phyloP scores from a whole-genome alignment of 35 echinoderm and acorn worm species.

The Heliocidaris tuberculata region DNA sequence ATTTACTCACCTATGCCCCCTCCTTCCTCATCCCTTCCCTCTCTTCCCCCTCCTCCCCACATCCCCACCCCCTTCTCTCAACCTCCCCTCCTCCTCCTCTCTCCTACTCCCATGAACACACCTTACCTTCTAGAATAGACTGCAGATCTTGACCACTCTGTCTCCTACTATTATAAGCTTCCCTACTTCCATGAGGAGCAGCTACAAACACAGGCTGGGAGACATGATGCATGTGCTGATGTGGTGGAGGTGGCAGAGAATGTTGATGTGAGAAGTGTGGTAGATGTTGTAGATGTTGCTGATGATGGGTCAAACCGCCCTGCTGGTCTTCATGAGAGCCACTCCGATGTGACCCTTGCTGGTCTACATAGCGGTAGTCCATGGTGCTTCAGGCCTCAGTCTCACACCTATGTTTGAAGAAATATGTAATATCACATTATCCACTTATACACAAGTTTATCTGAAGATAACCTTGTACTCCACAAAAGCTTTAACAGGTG shows the following conservation, averaged over 20 bases:
- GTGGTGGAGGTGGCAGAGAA: not conserved
- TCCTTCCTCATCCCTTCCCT: too few species aligned
- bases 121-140: constrained; percentile 27
- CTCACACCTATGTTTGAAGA: not conserved
- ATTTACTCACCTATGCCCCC: too few species aligned
- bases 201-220: not conserved
- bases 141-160: constrained; percentile 25
- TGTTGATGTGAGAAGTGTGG: constrained; percentile 14
- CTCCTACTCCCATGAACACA: too few species aligned
- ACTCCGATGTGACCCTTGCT: not conserved
- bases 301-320: not conserved
- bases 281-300: constrained; percentile 21
- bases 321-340: not conserved
- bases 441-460: too few species aligned
- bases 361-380: not conserved
- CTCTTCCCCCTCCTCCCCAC: too few species aligned
- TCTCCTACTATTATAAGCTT: not conserved
- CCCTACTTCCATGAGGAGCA: not conserved
- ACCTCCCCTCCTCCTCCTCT: too few species aligned
- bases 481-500: too few species aligned
- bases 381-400: not conserved
- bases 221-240: constrained; percentile 15
- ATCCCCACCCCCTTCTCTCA: too few species aligned
- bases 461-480: too few species aligned
- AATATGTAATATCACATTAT: too few species aligned